Conservation (phyloP, 2,888 invertebrate species). For the Zonitis immaculata region DNA sequence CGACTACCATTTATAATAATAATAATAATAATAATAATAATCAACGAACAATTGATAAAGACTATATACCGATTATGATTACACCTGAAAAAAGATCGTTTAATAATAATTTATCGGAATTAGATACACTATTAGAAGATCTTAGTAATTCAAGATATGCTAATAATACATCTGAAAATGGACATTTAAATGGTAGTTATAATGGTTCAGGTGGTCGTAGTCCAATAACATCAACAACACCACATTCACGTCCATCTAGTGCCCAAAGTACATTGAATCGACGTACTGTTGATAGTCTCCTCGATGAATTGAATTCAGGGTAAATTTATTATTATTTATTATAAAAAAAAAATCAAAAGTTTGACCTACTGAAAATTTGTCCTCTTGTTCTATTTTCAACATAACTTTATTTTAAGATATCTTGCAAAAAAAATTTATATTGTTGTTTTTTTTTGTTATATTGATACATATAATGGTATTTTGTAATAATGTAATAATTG, state of each 20-base stretch:
- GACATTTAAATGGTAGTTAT: conserved; percentile 34
- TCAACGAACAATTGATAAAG: conserved; percentile 11
- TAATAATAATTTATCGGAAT: conserved; percentile 78
- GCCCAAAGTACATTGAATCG: conserved; percentile 51
- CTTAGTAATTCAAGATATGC: conserved; percentile 73
- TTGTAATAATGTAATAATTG: neutral
- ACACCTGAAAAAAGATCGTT: conserved; percentile 50
- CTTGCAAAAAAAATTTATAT: too few relatives aligned
- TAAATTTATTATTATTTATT: conserved; percentile 49
- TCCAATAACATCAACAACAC: conserved; percentile 41
- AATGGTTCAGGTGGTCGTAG: conserved; percentile 43
- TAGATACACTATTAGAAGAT: conserved; percentile 88
- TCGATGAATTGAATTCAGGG: conserved; percentile 84
- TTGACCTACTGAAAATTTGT: neutral
- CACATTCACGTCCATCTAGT: conserved; percentile 42
- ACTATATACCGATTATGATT: too few relatives aligned
- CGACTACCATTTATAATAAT: conserved; percentile 32
- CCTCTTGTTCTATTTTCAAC: conserved; percentile 3
- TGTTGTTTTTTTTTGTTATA: neutral
- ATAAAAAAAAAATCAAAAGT: too few relatives aligned
- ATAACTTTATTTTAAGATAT: conserved; percentile 1
- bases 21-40: too few relatives aligned
- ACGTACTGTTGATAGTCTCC: conserved; percentile 82
- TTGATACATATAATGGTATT: too few relatives aligned
- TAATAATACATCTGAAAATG: conserved; percentile 47